phyloP scores from a whole-genome alignment of 1,140 invertebrate species.

The Drosophila murphyi region DNA sequence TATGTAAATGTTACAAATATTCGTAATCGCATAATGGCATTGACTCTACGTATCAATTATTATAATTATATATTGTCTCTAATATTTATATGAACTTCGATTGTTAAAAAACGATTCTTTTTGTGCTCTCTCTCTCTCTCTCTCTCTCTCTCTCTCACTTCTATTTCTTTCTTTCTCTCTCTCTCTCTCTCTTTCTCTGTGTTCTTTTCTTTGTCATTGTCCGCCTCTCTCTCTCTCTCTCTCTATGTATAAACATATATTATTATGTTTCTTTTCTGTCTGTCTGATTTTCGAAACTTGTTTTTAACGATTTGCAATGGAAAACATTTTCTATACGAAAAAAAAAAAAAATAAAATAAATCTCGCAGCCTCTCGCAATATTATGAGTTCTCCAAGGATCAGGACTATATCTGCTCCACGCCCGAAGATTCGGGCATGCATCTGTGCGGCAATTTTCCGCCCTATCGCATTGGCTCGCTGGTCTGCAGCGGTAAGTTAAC shows the following conservation, averaged over 20 bases:
- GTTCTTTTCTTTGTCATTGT: conserved; percentile 4
- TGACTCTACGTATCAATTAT: conserved; percentile 45
- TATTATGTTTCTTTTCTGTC: conserved; percentile 52
- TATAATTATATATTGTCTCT: conserved; percentile 26
- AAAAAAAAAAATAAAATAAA: background rate
- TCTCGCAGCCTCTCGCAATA: conserved; percentile 88
- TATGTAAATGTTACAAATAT: conserved; percentile 45
- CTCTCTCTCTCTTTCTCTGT: conserved; percentile 25
- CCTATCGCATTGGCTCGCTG: conserved; percentile 89
- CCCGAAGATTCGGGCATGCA: conserved; percentile 98
- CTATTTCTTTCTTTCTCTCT: conserved; percentile 22
- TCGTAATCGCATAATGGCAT: conserved; percentile 49
- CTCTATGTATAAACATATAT: conserved; percentile 33
- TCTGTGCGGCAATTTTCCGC: conserved; percentile 94
- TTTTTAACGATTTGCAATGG: conserved; percentile 52
- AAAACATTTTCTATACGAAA: conserved; percentile 30
- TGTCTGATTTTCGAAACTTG: conserved; percentile 50
- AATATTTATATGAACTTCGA: conserved; percentile 30
- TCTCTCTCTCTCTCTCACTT: conserved; percentile 20
- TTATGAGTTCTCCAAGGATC: conserved; percentile 93
- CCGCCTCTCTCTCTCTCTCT: conserved; percentile 13
- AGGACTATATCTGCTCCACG: conserved; percentile 98
- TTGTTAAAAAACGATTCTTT: conserved; percentile 27
- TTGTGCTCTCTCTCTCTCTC: background rate
- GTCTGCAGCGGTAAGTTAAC: conserved; percentile 87